These are phyloP conservation scores for Erpornis zantholeuca DNA, from an alignment of 2,113 vertebrate species.

Conservation along the genomic window DNA sequence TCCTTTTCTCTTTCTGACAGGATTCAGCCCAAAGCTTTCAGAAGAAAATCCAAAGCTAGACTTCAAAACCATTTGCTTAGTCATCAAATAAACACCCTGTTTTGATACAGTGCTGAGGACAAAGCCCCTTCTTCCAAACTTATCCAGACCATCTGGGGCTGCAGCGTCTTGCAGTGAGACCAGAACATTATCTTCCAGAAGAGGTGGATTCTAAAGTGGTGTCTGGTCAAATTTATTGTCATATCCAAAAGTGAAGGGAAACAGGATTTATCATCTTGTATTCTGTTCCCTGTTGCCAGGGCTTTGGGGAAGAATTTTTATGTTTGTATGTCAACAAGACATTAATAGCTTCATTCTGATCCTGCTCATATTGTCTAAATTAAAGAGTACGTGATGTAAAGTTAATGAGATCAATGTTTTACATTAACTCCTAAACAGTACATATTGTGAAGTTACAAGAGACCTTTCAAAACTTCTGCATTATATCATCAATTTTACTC, in stretches of 20 bases:
- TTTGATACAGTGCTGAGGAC: neutral
- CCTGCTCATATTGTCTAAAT: neutral
- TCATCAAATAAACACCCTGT: neutral
- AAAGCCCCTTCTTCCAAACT: neutral
- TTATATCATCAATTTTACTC: neutral
- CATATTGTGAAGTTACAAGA: neutral
- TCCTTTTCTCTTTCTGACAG: neutral
- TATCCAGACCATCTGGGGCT: neutral
- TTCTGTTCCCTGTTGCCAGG: neutral
- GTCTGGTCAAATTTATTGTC: neutral
- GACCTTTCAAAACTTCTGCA: neutral
- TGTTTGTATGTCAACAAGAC: neutral
- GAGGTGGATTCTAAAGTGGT: neutral
- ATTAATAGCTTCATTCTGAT: neutral
- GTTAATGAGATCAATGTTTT: neutral
- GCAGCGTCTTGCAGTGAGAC: neutral
- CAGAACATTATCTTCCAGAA: neutral
- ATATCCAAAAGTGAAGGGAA: neutral
- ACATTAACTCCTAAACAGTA: neutral
- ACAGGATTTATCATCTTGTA: neutral
- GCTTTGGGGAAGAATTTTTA: neutral
- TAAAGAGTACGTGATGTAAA: neutral
- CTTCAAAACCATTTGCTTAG: neutral
- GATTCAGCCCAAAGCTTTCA: neutral
- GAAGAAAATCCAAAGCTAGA: neutral